These are phyloP conservation scores for Pangasius larnaudii DNA, from an alignment of 2,797 vertebrate genomes.

Conservation along the genomic window DNA sequence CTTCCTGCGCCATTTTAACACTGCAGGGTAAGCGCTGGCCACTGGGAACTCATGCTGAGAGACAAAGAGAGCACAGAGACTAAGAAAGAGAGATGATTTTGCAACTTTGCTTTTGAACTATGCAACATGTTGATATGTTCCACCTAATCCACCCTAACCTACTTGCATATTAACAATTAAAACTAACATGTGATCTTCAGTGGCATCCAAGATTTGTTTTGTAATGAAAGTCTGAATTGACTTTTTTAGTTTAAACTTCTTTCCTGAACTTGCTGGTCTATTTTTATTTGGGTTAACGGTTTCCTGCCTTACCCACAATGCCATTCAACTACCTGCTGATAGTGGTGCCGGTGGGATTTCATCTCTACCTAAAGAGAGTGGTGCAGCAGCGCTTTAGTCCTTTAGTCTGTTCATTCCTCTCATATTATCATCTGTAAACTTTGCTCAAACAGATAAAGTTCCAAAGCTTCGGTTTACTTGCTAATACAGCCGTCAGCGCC, in stretches of 20 bases:
- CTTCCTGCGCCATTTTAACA: constrained; percentile 90
- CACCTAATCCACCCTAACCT: background rate
- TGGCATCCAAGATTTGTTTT: background rate
- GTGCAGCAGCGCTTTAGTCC: background rate
- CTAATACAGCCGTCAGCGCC: background rate
- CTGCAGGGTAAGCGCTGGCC: constrained; percentile 78
- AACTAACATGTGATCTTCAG: background rate
- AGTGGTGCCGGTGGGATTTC: background rate
- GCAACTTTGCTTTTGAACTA: background rate
- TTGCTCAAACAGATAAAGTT: background rate
- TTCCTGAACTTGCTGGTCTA: background rate
- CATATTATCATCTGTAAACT: no score
- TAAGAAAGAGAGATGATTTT: background rate
- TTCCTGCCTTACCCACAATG: background rate
- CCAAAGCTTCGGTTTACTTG: background rate
- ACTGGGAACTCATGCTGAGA: constrained; percentile 78
- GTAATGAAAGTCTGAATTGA: background rate
- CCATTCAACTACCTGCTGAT: background rate
- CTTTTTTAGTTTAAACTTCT: background rate
- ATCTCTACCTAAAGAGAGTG: background rate
- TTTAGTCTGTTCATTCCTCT: background rate
- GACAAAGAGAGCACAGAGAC: background rate
- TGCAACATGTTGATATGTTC: background rate
- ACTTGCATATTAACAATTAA: background rate
- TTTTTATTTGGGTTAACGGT: background rate